Conservation (phyloP, 2,888 invertebrate species). For the Tortrix viridana region DNA sequence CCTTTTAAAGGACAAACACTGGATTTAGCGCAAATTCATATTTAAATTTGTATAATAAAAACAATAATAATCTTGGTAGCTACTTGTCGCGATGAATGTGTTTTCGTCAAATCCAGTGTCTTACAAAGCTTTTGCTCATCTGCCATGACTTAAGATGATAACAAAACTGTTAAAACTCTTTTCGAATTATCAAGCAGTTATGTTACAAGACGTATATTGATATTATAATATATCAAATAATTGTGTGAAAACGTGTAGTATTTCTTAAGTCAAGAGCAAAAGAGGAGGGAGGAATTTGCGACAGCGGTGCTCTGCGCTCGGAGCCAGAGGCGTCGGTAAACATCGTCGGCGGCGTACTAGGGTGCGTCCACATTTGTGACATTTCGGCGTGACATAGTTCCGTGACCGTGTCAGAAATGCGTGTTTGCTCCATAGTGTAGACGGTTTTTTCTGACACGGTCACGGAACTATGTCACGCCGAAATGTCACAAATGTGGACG, state of each 20-base stretch:
- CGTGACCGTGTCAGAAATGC: too few relatives aligned
- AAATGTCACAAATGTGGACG: too few relatives aligned
- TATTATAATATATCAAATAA: constrained; percentile 32
- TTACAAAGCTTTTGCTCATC: constrained; percentile 20
- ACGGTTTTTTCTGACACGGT: too few relatives aligned
- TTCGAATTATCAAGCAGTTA: constrained; percentile 14
- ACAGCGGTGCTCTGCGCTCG: background rate
- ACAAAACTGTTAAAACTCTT: constrained; percentile 22
- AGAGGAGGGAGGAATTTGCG: constrained; percentile 1
- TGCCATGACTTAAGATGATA: constrained; percentile 22
- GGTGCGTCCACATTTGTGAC: too few relatives aligned
- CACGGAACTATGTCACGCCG: too few relatives aligned
- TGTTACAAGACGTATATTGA: constrained; percentile 25
- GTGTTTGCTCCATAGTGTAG: too few relatives aligned
- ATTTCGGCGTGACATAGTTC: too few relatives aligned
- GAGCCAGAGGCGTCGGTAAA: background rate
- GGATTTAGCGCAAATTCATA: background rate
- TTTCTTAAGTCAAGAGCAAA: constrained; percentile 34
- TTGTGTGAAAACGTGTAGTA: constrained; percentile 19
- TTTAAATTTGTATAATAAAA: too few relatives aligned
- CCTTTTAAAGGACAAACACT: background rate
- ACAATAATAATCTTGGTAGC: too few relatives aligned
- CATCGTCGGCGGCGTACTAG: too few relatives aligned
- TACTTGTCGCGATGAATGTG: background rate
- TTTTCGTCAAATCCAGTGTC: constrained; percentile 20